Evolutionary conservation across 2,888 invertebrate genomes (phyloP).

Genomic region (Argynnis bischoffii): DNA sequence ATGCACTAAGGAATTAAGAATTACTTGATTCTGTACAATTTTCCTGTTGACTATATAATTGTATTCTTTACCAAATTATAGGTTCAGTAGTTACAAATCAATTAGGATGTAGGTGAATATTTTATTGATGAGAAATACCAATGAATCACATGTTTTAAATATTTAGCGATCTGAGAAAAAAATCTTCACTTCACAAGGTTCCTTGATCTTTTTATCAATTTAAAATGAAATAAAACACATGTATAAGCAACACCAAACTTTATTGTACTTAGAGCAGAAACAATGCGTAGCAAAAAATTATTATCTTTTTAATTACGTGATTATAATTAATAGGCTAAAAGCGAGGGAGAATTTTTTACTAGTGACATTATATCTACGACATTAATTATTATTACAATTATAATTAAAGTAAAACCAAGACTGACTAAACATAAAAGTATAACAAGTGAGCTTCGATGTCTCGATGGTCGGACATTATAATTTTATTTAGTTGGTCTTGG

Average conservation of each 20-base stretch:
- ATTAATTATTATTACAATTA: slow-evolving; percentile 45
- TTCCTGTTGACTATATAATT: too few species aligned
- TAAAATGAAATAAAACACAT: slow-evolving; percentile 9
- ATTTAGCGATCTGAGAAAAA: background rate
- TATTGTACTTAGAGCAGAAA: slow-evolving; percentile 67
- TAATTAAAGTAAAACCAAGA: slow-evolving; percentile 77
- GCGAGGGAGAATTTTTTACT: slow-evolving; percentile 51
- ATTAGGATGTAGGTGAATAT: too few species aligned
- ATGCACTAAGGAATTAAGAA: too few species aligned
- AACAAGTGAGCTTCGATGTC: slow-evolving; percentile 59
- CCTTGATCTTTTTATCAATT: too few species aligned
- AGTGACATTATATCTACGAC: slow-evolving; percentile 45
- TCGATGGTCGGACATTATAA: slow-evolving; percentile 58
- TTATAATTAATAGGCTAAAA: slow-evolving; percentile 46
- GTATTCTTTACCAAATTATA: too few species aligned
- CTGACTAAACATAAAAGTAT: slow-evolving; percentile 79
- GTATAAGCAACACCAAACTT: slow-evolving; percentile 75
- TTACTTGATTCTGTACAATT: too few species aligned
- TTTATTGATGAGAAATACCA: too few species aligned
- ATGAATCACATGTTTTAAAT: background rate
- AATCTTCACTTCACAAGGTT: background rate
- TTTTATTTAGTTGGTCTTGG: slow-evolving; percentile 82
- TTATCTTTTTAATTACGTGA: slow-evolving; percentile 42
- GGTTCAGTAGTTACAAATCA: too few species aligned
- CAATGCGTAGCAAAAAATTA: slow-evolving; percentile 61